phyloP scores from a whole-genome alignment of 2,888 invertebrate genomes.

The Eupithecia centaureata region DNA sequence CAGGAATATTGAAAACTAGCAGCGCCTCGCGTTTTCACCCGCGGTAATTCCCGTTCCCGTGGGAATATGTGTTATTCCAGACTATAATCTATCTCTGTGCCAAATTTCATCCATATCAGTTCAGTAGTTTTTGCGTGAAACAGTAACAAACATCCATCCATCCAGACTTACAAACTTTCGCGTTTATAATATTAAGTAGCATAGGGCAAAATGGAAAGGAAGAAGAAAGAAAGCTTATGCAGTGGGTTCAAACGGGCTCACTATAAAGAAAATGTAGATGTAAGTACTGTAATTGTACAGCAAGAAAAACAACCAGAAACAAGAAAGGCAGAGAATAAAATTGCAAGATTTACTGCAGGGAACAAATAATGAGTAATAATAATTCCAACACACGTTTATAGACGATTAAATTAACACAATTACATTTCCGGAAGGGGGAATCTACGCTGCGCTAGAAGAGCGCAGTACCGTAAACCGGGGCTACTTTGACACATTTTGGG shows the following conservation, averaged over 20 bases:
- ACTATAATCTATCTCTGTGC: too few relatives aligned
- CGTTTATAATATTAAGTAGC: too few relatives aligned
- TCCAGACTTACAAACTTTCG: too few relatives aligned
- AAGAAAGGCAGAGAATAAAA: background rate
- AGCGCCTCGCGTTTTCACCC: too few relatives aligned
- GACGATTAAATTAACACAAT: constrained; percentile 18
- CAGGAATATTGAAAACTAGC: background rate
- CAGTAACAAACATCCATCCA: too few relatives aligned
- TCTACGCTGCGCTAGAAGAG: constrained; percentile 4
- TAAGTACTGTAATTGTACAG: background rate
- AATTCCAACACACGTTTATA: constrained; percentile 12
- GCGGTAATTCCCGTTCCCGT: too few relatives aligned
- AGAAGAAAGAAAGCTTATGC: background rate
- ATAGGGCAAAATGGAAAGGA: background rate
- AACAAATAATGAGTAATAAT: background rate
- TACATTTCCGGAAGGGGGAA: constrained; percentile 23
- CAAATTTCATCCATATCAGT: too few relatives aligned
- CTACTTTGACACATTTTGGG: too few relatives aligned
- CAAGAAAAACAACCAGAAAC: background rate
- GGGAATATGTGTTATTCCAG: too few relatives aligned
- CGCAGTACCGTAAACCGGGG: too few relatives aligned
- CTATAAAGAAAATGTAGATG: background rate
- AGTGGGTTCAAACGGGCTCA: background rate
- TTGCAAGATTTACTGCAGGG: background rate
- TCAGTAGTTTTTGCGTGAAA: too few relatives aligned